Base-by-base conservation (phyloP, 2,797 vertebrate species). In the Melanotaenia boesemani region DNA sequence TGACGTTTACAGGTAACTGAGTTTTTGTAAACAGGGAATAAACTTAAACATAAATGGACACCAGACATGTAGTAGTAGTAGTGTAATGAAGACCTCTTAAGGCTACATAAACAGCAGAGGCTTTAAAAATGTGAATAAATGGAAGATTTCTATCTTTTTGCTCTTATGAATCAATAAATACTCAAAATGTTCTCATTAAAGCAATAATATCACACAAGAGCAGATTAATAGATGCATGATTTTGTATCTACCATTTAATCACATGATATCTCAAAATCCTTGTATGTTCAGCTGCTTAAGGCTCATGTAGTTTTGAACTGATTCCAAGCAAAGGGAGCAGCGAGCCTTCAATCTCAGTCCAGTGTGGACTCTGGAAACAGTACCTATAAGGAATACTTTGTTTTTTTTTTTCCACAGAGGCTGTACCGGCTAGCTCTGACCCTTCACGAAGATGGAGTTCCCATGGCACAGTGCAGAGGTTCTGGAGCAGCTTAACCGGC, bases 391-490 rank as follows among this genome's bases (percentile, higher is more conserved):
- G 28, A 12, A 9, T 6, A 4, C 4, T 18, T 46, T 10, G 18
- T 24, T 39, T 50, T 7, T 54, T 32, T 32, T 32, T 32, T 32
- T 52, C 24, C 50, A n/a, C 62, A 77, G 73, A 77, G 41, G 44
- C 50, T 18, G 56, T 58, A 7, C 48, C 64, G 36, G 20, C 15
- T 60, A 8, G 30, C 22, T 22, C 32, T 30, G 10, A 22, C 3
- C 77, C 50, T 88, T n/a, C 18, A 55, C 59, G 52, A 91, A 80
- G 61, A 99, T 99, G 98, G 98, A 99, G 91, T 99, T 99, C 87
- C 98, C 98, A 0, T 97, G 97, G 95, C 98, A 99, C 93, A 97
- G 97, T 81, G 94, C 90, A 32, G 97, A 96, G 3, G 97, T 99
- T 77, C 90, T 99, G 91, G 97, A 97, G 80, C 97, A 97, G 93